These are phyloP conservation scores for Eolophus roseicapilla DNA, from an alignment of 2,113 vertebrate genomes.

Conservation along the genomic window DNA sequence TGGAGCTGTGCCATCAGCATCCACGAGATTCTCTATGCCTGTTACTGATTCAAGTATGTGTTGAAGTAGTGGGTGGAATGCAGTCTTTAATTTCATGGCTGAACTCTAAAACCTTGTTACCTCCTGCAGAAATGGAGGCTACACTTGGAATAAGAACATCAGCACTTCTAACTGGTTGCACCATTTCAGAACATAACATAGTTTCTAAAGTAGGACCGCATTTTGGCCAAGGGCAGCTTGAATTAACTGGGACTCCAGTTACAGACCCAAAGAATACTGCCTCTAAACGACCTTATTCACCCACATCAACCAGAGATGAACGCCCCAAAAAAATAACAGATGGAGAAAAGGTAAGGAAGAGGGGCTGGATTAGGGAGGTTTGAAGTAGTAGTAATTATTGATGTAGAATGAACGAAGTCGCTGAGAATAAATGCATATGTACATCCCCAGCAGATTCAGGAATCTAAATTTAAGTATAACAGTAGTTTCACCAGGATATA, in stretches of 20 bases:
- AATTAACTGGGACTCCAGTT: slow-evolving; percentile 74
- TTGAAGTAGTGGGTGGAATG: not conserved
- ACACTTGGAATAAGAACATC: slow-evolving; percentile 45
- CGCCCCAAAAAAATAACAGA: slow-evolving; percentile 79
- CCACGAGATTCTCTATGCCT: slow-evolving; percentile 79
- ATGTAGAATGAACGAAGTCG: not conserved
- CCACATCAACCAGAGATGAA: slow-evolving; percentile 66
- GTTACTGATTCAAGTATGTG: slow-evolving; percentile 82
- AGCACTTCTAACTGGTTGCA: slow-evolving; percentile 65
- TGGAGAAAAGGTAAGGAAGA: slow-evolving; percentile 72
- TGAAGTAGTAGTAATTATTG: not conserved
- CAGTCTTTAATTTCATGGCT: not conserved
- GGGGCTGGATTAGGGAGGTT: not conserved
- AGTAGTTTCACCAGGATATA: not conserved
- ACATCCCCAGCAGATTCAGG: not conserved
- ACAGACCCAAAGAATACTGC: slow-evolving; percentile 42
- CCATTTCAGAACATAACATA: slow-evolving; percentile 72
- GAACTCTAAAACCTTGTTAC: slow-evolving; percentile 12
- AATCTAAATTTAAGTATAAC: not conserved
- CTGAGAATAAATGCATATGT: not conserved
- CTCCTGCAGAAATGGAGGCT: slow-evolving; percentile 63
- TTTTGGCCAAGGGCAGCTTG: slow-evolving; percentile 70
- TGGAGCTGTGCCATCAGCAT: slow-evolving; percentile 40
- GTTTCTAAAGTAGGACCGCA: slow-evolving; percentile 64
- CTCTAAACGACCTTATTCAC: slow-evolving; percentile 80